A percentile compares a stretch with the other conserved stretches of the same genome.
phyloP scores from a whole-genome alignment of 2,113 vertebrate species.

The Cheilinus undulatus region DNA sequence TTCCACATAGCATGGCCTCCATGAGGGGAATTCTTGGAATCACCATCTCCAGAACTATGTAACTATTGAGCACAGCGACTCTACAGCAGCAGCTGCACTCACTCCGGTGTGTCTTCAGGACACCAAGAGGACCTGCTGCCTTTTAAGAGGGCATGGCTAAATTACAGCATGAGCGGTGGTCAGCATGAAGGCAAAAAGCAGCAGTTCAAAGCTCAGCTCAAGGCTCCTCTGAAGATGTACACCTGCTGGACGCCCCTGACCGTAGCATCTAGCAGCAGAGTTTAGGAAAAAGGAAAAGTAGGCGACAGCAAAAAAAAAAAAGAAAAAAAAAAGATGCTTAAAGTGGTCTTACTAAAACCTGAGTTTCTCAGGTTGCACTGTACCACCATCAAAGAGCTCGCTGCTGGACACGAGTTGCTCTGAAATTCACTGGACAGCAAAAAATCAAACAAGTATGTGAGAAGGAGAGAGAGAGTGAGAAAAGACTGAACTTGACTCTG shows the following conservation, averaged over 20 bases:
- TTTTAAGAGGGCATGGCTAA: constrained; percentile 36
- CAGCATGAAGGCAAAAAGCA: constrained; percentile 49
- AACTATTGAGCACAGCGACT: constrained; percentile 36
- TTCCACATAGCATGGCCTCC: constrained; percentile 9
- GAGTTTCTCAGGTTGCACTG: constrained; percentile 31
- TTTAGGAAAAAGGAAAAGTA: constrained; percentile 17
- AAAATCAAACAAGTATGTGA: constrained; percentile 11
- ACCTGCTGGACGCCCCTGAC: constrained; percentile 33
- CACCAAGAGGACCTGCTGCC: constrained; percentile 15
- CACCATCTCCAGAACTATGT: constrained; percentile 9
- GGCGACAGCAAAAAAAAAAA: constrained; percentile 48
- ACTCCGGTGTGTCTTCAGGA: constrained; percentile 43
- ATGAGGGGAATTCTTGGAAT: constrained; percentile 9
- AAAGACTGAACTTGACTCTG: not conserved
- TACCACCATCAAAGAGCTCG: constrained; percentile 31
- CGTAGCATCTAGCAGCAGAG: constrained; percentile 34
- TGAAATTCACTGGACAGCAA: constrained; percentile 25
- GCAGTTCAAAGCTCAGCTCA: constrained; percentile 54
- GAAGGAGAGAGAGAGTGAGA: not conserved
- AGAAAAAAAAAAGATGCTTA: constrained; percentile 28
- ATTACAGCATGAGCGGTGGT: constrained; percentile 46
- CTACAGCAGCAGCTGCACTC: constrained; percentile 34
- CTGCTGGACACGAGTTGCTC: constrained; percentile 34
- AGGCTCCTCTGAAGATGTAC: constrained; percentile 36
- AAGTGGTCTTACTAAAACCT: constrained; percentile 35